Evolutionary conservation across 2,113 vertebrate genomes (phyloP), one percentile per base, ranked within the genome.

Genomic region (Chionodraco myersi): DNA sequence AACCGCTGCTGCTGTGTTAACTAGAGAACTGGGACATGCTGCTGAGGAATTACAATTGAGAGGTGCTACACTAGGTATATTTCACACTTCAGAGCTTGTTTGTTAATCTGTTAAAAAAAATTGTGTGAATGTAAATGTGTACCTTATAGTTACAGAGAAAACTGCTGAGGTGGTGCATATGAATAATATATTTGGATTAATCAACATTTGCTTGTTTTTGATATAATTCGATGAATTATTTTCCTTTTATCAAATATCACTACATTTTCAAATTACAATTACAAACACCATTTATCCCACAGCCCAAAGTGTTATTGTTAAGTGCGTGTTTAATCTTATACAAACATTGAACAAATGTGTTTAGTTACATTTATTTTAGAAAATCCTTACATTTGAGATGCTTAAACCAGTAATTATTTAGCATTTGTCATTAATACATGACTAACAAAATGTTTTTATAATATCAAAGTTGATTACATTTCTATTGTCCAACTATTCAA

Each of bases 1-100:
- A 82, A 79, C 71, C 80, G 82, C 49, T 18, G 34, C 15, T 70
- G 41, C 36, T 66, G 54, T 76, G 64, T 59, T 75, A 77, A 76
- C 47, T 7, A 65, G 78, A 11, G 58, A 77, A 87, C 57, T 57
- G 45, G 51, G 45, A 56, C 15, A 4, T 52, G 51, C 49, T 61
- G 63, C 49, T 61, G 63, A 48, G 16, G 66, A 57, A 77, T 72
- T 70, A 71, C n/a, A 71, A 85, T 48, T 86, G 67, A 79, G 80
- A 63, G 69, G 72, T 72, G 72, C 88, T 21, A 21, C 21, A 21
- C 21, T 88, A 34, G 18, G 16, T 53, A 7, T 57, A 56, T 45
- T 36, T 80, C 68, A 84, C 83, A 86, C 86, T 60, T 66, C 44
- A 54, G 60, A 6, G 51, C 36, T 64, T 26, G 3, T 71, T 90